Percentiles rank a stretch among this genome's conserved stretches.
These are phyloP conservation scores for Lycophotia porphyrea DNA, from an alignment of 2,888 invertebrate species.

Conservation along the genomic window DNA sequence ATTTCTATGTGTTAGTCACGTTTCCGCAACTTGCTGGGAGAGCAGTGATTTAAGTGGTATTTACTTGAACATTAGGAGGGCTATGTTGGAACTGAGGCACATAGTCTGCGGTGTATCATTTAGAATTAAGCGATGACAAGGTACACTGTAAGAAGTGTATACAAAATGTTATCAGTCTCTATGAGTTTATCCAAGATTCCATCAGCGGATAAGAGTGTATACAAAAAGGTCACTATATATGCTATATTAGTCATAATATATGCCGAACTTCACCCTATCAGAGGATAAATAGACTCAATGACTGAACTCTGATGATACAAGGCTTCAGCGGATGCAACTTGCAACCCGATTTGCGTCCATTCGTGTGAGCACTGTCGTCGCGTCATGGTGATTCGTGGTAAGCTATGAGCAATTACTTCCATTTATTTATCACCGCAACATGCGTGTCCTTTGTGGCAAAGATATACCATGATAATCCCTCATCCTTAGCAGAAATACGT, in stretches of 20 bases:
- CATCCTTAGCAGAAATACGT: background rate
- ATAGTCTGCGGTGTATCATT: background rate
- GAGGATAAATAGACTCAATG: background rate
- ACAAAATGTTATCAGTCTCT: background rate
- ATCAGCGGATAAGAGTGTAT: background rate
- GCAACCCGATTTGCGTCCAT: background rate
- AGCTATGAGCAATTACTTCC: background rate
- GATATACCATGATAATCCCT: background rate
- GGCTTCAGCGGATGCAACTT: background rate
- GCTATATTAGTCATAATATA: too few relatives aligned
- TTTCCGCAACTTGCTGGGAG: constrained; percentile 38
- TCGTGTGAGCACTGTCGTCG: background rate
- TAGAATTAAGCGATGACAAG: background rate
- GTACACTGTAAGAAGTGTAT: background rate
- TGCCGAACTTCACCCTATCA: background rate
- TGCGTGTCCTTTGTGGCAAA: background rate
- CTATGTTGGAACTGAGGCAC: background rate
- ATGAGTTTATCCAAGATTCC: background rate
- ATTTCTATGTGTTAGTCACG: constrained; percentile 59
- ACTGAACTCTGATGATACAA: background rate
- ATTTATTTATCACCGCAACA: background rate
- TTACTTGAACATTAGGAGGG: constrained; percentile 38
- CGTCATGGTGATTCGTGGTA: background rate
- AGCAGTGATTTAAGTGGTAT: constrained; percentile 51
- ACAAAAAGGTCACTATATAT: too few relatives aligned